Percentiles rank a stretch among this genome's conserved stretches.
phyloP scores from a whole-genome alignment of 2,113 vertebrate species.

The Globicephala melas region DNA sequence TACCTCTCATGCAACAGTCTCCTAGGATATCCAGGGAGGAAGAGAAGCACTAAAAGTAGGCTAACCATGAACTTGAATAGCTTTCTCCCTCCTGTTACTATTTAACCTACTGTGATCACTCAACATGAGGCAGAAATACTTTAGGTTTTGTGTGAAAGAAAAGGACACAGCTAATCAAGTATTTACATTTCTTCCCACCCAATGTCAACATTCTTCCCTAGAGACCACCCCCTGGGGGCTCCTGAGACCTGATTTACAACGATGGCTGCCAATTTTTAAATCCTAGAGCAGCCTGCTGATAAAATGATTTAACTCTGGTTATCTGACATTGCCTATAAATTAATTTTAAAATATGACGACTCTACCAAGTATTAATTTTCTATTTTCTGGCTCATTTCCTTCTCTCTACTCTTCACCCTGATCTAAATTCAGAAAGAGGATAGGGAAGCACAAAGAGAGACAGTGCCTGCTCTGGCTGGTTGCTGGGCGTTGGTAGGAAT shows the following conservation, averaged over 20 bases:
- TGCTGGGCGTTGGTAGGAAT: neutral
- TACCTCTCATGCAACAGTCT: neutral
- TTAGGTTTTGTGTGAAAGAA: neutral
- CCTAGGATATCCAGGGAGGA: neutral
- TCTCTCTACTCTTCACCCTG: conserved; percentile 51
- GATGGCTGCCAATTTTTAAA: conserved; percentile 64
- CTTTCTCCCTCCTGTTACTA: neutral
- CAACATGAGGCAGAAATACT: neutral
- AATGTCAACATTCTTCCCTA: neutral
- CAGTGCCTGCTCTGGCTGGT: neutral
- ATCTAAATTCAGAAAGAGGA: conserved; percentile 60
- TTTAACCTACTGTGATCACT: neutral
- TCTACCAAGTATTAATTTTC: conserved; percentile 74
- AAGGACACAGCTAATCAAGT: conserved; percentile 52
- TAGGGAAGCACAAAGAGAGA: neutral
- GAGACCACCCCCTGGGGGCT: conserved; percentile 29
- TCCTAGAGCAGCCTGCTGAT: conserved; percentile 52
- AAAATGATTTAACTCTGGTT: conserved; percentile 66
- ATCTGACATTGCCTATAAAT: conserved; percentile 69
- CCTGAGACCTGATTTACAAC: conserved; percentile 26
- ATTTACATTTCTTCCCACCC: conserved; percentile 55
- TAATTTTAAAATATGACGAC: conserved; percentile 74
- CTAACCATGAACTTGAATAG: neutral
- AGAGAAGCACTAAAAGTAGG: neutral
- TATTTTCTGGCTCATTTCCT: conserved; percentile 77